A percentile compares a stretch with the other conserved stretches of the same genome.
phyloP scores from a whole-genome alignment of 2,888 invertebrate genomes.

The Gibbula magus region DNA sequence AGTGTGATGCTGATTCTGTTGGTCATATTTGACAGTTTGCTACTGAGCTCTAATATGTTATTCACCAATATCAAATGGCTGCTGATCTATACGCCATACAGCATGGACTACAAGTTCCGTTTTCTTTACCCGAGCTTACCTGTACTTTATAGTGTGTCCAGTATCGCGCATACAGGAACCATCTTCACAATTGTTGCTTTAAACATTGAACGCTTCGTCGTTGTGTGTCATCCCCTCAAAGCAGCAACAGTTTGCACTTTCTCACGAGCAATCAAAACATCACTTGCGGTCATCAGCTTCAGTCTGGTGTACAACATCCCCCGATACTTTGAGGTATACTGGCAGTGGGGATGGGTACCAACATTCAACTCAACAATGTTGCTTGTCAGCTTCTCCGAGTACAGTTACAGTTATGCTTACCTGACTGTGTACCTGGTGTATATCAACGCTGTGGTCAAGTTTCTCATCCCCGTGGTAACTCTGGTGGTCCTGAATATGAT shows the following conservation, averaged over 20 bases:
- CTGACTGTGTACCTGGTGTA: conserved; percentile 19
- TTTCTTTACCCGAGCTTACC: neutral
- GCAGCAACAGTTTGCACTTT: neutral
- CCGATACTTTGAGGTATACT: neutral
- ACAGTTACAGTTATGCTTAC: neutral
- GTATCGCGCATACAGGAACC: neutral
- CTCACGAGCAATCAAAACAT: neutral
- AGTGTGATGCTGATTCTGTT: neutral
- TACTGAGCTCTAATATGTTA: neutral
- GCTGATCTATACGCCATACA: neutral
- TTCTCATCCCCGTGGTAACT: conserved; percentile 14
- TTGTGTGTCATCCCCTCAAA: neutral
- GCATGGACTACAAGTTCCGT: neutral
- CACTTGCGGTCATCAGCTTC: neutral
- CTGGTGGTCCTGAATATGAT: neutral
- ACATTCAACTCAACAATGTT: neutral
- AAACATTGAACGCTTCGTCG: neutral
- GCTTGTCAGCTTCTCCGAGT: neutral
- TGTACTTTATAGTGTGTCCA: neutral
- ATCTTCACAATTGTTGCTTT: neutral
- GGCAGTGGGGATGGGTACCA: neutral
- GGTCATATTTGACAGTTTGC: neutral
- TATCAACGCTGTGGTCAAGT: conserved; percentile 27
- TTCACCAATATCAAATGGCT: neutral
- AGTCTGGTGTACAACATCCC: neutral